Conservation (phyloP, 2,888 invertebrate genomes). For the Nipponacmea schrenckii region DNA sequence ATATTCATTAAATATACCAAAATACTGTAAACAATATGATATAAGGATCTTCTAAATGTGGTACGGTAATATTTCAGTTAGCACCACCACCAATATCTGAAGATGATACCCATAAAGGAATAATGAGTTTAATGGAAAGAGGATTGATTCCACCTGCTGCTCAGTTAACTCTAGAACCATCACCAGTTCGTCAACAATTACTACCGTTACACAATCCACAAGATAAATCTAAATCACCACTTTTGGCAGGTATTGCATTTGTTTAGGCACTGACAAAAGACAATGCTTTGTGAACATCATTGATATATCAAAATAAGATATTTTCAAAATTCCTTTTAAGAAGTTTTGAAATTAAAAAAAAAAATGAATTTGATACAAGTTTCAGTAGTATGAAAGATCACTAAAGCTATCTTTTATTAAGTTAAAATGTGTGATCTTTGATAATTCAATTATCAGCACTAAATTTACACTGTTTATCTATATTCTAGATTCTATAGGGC, state of each 20-base stretch:
- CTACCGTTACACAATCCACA: slow-evolving; percentile 56
- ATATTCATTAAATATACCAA: too few relatives aligned
- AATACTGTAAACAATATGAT: too few relatives aligned
- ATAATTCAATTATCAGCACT: not conserved
- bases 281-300: too few relatives aligned
- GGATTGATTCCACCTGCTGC: slow-evolving; percentile 67
- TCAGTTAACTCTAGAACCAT: slow-evolving; percentile 65
- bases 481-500: slow-evolving; percentile 25
- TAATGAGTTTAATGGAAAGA: slow-evolving; percentile 64
- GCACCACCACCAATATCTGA: slow-evolving; percentile 65
- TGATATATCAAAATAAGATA: too few relatives aligned
- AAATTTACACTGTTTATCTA: not conserved
- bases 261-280: too few relatives aligned
- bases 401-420: too few relatives aligned
- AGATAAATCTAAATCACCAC: slow-evolving; percentile 40
- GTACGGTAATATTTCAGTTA: slow-evolving; percentile 47
- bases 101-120: slow-evolving; percentile 65
- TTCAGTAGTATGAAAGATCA: too few relatives aligned
- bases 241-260: slow-evolving; percentile 17
- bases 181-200: slow-evolving; percentile 60
- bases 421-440: not conserved
- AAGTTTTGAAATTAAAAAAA: too few relatives aligned
- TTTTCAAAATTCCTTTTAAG: too few relatives aligned
- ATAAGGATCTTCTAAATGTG: too few relatives aligned
- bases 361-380: too few relatives aligned